Conservation (phyloP, 1,140 invertebrate species). For the Sinonovacula constricta region DNA sequence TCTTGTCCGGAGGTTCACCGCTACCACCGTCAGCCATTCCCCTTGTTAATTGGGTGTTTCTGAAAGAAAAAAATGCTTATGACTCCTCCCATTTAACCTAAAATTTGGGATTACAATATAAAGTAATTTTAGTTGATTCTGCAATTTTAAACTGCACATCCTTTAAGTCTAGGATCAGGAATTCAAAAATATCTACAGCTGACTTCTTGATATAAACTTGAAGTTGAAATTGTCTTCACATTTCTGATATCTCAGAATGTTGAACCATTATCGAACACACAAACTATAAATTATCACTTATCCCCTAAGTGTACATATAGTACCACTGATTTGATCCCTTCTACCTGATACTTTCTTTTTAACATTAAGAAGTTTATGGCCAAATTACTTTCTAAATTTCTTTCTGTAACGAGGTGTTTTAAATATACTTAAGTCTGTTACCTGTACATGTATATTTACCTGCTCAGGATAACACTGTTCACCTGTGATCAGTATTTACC, state of each 20-base stretch:
- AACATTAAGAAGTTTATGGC: no score
- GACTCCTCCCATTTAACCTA: slow-evolving; percentile 31
- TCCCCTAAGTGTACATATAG: no score
- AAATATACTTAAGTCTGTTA: no score
- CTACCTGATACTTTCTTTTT: no score
- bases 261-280: no score
- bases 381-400: no score
- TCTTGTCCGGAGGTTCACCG: slow-evolving; percentile 96
- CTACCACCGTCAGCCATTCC: slow-evolving; percentile 85
- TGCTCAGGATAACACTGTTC: no score
- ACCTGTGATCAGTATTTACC: no score
- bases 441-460: no score
- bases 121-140: slow-evolving; percentile 17
- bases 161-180: slow-evolving; percentile 36
- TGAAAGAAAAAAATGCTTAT: slow-evolving; percentile 46
- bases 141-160: slow-evolving; percentile 12
- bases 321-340: no score
- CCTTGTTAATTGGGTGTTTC: slow-evolving; percentile 54
- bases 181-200: slow-evolving; percentile 46
- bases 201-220: slow-evolving; percentile 65
- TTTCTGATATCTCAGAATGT: slow-evolving; percentile 39
- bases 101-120: slow-evolving; percentile 6
- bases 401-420: no score
- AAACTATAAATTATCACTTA: no score
- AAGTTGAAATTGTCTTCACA: slow-evolving; percentile 56